Evolutionary conservation across 2,797 vertebrate species (phyloP).

Genomic region (Aplochiton taeniatus): DNA sequence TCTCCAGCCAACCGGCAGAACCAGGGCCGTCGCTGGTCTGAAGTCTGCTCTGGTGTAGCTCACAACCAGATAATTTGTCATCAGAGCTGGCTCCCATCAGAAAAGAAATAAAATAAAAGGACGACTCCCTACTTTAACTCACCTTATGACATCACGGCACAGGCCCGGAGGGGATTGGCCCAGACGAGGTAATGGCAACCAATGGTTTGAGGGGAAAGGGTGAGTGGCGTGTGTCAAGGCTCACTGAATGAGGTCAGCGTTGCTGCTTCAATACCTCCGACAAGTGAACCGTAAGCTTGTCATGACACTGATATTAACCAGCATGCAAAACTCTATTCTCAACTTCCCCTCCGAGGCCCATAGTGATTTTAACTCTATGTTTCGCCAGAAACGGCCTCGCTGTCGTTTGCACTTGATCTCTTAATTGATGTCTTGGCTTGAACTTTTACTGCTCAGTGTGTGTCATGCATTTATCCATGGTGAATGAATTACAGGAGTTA

Average conservation of each 20-base stretch:
- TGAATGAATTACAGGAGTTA: conserved; percentile 6
- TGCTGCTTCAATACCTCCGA: neutral
- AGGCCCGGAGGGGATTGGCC: neutral
- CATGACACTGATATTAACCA: neutral
- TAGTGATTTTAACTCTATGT: too few relatives aligned
- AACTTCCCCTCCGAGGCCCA: neutral
- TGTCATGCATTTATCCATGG: conserved; percentile 6
- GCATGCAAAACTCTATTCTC: neutral
- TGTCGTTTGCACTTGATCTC: conserved; percentile 8
- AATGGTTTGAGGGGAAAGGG: conserved; percentile 1
- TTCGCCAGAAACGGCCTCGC: too few relatives aligned
- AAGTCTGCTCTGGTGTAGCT: neutral
- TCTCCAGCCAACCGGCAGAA: conserved; percentile 6
- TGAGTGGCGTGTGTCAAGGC: neutral
- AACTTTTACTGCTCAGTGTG: neutral
- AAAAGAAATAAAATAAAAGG: conserved; percentile 1
- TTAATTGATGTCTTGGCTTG: conserved; percentile 10
- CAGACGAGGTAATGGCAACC: neutral
- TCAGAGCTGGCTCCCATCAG: conserved; percentile 1
- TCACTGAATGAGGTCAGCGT: neutral
- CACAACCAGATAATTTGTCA: neutral
- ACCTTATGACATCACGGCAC: neutral
- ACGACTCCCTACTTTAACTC: neutral
- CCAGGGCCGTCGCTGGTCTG: neutral
- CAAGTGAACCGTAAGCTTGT: neutral